phyloP scores from a whole-genome alignment of 2,797 vertebrate species.

The Apogon talboti region DNA sequence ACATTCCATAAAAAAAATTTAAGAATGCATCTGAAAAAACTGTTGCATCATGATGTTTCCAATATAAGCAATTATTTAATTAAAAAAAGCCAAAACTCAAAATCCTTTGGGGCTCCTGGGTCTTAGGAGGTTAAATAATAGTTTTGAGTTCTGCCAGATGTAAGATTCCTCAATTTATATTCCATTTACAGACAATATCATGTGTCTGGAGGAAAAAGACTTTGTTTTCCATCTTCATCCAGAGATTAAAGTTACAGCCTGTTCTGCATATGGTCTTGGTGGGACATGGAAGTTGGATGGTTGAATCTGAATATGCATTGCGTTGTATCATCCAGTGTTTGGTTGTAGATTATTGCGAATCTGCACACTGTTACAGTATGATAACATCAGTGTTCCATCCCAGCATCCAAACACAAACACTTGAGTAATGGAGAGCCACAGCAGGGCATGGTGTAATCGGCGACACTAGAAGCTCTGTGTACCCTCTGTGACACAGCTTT shows the following conservation, averaged over 20 bases:
- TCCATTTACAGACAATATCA: background rate
- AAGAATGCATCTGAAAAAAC: too few relatives aligned
- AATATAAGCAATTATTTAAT: too few relatives aligned
- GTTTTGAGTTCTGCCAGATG: too few relatives aligned
- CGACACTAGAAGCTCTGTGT: conserved; percentile 63
- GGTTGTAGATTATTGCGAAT: conserved; percentile 36
- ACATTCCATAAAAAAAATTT: too few relatives aligned
- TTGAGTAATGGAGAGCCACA: conserved; percentile 69
- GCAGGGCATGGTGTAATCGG: conserved; percentile 68
- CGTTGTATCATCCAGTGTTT: conserved; percentile 6
- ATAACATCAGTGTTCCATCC: conserved; percentile 46
- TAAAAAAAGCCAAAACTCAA: too few relatives aligned
- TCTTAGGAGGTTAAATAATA: too few relatives aligned
- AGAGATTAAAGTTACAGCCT: background rate
- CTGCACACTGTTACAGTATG: conserved; percentile 44
- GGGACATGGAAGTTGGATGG: background rate
- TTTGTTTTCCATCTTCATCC: too few relatives aligned
- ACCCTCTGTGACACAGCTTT: conserved; percentile 68
- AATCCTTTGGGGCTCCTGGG: too few relatives aligned
- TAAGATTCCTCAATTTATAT: too few relatives aligned
- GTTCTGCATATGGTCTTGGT: background rate
- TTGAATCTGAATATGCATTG: background rate
- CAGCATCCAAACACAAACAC: conserved; percentile 73
- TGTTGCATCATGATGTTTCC: too few relatives aligned
- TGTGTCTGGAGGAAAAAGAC: too few relatives aligned